Evolutionary conservation across 2,797 vertebrate species (phyloP).

Genomic region (Anisognathus igniventris): DNA sequence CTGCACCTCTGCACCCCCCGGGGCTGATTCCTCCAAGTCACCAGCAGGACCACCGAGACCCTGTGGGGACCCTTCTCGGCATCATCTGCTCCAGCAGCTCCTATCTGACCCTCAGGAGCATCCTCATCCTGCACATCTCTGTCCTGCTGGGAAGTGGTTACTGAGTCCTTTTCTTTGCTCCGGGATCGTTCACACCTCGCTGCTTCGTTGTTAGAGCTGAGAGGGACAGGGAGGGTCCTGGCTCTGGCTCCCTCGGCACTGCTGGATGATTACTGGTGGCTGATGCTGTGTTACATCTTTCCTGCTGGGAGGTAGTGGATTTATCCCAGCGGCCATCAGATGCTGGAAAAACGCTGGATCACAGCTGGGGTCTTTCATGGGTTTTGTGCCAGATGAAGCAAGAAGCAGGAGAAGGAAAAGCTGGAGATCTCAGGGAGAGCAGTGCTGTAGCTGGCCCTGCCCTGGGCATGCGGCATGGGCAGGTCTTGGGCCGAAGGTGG

Average conservation of each 20-base stretch:
- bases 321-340: neutral
- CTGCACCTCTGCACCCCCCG: fast-evolving
- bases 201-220: neutral
- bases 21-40: neutral
- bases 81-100: neutral
- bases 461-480: neutral
- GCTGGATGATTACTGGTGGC: neutral
- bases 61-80: neutral
- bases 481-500: fast-evolving
- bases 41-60: fast-evolving
- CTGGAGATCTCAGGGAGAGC: neutral
- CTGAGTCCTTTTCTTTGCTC: neutral
- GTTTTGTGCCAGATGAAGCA: neutral
- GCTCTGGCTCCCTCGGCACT: neutral
- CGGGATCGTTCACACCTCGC: neutral
- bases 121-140: neutral
- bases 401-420: neutral
- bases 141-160: neutral
- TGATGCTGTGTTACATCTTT: neutral
- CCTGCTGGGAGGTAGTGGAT: constrained; percentile 11
- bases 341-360: neutral
- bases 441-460: neutral
- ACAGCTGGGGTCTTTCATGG: neutral
- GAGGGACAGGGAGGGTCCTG: neutral
- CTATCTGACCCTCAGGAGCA: fast-evolving